These are phyloP conservation scores for Fragum sueziense DNA, from an alignment of 2,888 invertebrate genomes.

Conservation along the genomic window DNA sequence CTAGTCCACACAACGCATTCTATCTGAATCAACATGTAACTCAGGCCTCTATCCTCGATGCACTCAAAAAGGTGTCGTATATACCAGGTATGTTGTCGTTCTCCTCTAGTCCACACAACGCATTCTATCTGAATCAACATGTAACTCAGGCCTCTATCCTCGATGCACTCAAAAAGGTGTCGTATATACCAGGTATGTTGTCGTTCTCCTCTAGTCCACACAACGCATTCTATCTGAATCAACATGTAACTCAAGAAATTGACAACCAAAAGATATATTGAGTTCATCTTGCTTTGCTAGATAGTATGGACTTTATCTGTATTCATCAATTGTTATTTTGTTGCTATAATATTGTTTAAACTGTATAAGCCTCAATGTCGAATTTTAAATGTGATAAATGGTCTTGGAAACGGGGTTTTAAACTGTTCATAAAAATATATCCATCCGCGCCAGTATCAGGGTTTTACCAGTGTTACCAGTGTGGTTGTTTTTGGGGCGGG, in stretches of 20 bases:
- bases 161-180: constrained; percentile 42
- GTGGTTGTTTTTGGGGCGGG: too few relatives aligned
- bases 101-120: constrained; percentile 47
- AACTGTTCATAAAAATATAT: too few relatives aligned
- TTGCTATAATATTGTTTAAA: too few relatives aligned
- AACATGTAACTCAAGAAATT: constrained; percentile 34
- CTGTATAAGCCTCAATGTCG: too few relatives aligned
- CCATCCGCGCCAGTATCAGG: too few relatives aligned
- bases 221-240: constrained; percentile 59
- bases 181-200: constrained; percentile 59
- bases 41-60: constrained; percentile 41
- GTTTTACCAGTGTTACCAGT: too few relatives aligned
- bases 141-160: constrained; percentile 36
- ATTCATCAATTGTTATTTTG: too few relatives aligned
- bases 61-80: constrained; percentile 49
- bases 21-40: constrained; percentile 50
- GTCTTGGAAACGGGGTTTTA: too few relatives aligned
- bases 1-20: constrained; percentile 52
- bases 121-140: constrained; percentile 57
- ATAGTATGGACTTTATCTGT: too few relatives aligned
- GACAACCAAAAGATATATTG: too few relatives aligned
- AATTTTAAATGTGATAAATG: too few relatives aligned
- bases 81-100: constrained; percentile 62
- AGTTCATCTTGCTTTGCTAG: too few relatives aligned
- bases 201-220: constrained; percentile 53